These are phyloP conservation scores for Bradypodion ventrale DNA, from an alignment of 2,797 vertebrate species.

Conservation along the genomic window DNA sequence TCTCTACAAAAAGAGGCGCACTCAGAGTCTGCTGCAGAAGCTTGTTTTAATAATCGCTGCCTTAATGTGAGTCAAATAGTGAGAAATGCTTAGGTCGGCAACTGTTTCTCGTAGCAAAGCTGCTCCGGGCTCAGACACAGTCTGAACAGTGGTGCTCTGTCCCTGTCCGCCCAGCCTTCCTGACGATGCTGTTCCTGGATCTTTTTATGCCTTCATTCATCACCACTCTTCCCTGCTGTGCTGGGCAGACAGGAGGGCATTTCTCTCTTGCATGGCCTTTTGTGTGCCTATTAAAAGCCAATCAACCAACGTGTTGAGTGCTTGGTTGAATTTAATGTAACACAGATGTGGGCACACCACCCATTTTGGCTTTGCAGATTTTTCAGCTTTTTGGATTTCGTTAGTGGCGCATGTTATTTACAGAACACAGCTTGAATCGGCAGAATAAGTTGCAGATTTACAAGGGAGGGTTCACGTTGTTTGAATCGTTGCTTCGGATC, in stretches of 20 bases:
- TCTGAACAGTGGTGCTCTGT: slow-evolving; percentile 32
- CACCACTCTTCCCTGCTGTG: slow-evolving; percentile 61
- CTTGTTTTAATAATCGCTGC: not conserved
- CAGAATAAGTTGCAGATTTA: slow-evolving; percentile 76
- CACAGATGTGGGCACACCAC: slow-evolving; percentile 77
- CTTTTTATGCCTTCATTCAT: slow-evolving; percentile 59
- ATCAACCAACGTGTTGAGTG: slow-evolving; percentile 74
- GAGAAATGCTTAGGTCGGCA: not conserved
- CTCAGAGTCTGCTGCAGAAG: not conserved
- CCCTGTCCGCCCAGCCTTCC: slow-evolving; percentile 22
- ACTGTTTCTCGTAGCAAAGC: not conserved
- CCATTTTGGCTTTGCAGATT: slow-evolving; percentile 71
- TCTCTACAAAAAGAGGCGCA: no score
- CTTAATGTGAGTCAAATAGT: not conserved
- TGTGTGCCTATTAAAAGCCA: slow-evolving; percentile 76
- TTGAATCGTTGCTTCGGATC: slow-evolving; percentile 75
- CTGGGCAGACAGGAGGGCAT: slow-evolving; percentile 66
- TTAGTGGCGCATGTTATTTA: slow-evolving; percentile 79
- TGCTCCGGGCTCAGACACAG: slow-evolving; percentile 5
- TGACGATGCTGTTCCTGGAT: slow-evolving; percentile 26
- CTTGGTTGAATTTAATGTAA: slow-evolving; percentile 76
- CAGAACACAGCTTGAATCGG: slow-evolving; percentile 77
- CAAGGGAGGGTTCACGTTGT: slow-evolving; percentile 55
- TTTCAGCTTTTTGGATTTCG: slow-evolving; percentile 75
- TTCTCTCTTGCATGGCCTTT: slow-evolving; percentile 67